A percentile compares a stretch with the other conserved stretches of the same genome.
Conservation (phyloP, 1,140 invertebrate species). For the Halotydeus destructor region DNA sequence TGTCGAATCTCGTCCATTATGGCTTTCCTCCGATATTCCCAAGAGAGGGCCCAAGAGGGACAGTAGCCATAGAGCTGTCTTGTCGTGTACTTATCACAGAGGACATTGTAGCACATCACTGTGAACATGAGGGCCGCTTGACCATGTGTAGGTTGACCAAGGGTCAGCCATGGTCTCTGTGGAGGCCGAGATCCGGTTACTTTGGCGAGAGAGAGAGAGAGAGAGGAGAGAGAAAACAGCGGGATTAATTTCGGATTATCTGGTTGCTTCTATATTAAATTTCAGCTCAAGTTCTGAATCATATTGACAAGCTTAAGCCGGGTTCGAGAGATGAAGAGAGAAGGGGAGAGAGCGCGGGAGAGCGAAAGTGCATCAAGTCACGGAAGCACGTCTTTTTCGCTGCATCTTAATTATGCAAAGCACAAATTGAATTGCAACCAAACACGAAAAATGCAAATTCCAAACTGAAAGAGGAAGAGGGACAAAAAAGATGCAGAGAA, state of each 20-base stretch:
- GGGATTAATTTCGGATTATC: slow-evolving; percentile 1
- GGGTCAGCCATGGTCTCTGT: slow-evolving; percentile 74
- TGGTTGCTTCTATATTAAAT: neutral
- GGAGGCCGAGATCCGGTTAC: slow-evolving; percentile 69
- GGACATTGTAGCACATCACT: slow-evolving; percentile 98
- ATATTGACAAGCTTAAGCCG: neutral
- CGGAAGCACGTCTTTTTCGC: too few relatives aligned
- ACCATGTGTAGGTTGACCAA: slow-evolving; percentile 59
- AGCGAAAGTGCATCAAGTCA: too few relatives aligned
- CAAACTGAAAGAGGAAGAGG: too few relatives aligned
- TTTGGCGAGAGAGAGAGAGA: slow-evolving; percentile 45
- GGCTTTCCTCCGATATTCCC: slow-evolving; percentile 95
- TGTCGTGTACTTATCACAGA: slow-evolving; percentile 97
- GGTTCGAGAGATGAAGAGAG: neutral
- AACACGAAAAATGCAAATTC: too few relatives aligned
- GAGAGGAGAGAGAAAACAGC: slow-evolving; percentile 13
- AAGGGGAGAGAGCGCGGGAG: too few relatives aligned
- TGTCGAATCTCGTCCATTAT: slow-evolving; percentile 89
- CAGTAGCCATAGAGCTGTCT: slow-evolving; percentile 41
- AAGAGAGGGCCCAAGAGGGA: slow-evolving; percentile 60
- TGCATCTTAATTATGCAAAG: too few relatives aligned
- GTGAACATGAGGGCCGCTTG: slow-evolving; percentile 52
- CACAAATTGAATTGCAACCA: too few relatives aligned
- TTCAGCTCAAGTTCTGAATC: neutral
- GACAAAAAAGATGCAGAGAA: too few relatives aligned